phyloP scores from a whole-genome alignment of 2,888 invertebrate species.

The Exephanes ischioxanthus region DNA sequence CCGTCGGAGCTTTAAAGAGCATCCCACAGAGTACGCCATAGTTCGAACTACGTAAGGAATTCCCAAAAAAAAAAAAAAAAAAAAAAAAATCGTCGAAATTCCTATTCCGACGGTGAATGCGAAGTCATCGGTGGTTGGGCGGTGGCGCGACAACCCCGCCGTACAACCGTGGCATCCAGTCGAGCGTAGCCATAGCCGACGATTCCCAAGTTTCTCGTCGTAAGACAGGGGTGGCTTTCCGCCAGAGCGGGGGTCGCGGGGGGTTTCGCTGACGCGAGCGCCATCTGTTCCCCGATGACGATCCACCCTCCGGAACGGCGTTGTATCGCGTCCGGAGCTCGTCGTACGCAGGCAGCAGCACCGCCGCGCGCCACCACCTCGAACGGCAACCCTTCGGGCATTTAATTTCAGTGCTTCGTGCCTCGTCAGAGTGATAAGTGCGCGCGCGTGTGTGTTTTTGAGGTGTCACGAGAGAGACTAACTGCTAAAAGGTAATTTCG shows the following conservation, averaged over 20 bases:
- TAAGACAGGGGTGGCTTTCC: conserved; percentile 63
- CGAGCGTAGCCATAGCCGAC: conserved; percentile 10
- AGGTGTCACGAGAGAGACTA: conserved; percentile 57
- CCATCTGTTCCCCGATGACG: conserved; percentile 79
- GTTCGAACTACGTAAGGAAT: background rate
- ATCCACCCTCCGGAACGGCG: conserved; percentile 77
- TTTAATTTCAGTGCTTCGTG: conserved; percentile 72
- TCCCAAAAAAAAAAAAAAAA: background rate
- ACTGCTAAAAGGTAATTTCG: conserved; percentile 66
- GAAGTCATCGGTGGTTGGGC: conserved; percentile 7
- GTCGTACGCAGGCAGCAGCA: conserved; percentile 46
- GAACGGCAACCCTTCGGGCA: conserved; percentile 66
- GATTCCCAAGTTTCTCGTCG: conserved; percentile 42
- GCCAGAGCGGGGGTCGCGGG: conserved; percentile 54
- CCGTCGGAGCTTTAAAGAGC: background rate
- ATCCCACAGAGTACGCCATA: conserved; percentile 19
- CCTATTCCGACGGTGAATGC: background rate
- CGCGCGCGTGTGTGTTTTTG: conserved; percentile 68
- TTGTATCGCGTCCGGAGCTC: conserved; percentile 72
- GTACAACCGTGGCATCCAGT: background rate
- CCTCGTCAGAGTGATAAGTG: conserved; percentile 71
- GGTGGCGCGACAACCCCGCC: conserved; percentile 47
- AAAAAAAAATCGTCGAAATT: background rate
- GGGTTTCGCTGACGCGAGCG: conserved; percentile 73
- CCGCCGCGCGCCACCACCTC: conserved; percentile 25